Evolutionary conservation across 2,797 vertebrate genomes (phyloP), one percentile per base, ranked within the genome.

Genomic region (Iguana delicatissima): DNA sequence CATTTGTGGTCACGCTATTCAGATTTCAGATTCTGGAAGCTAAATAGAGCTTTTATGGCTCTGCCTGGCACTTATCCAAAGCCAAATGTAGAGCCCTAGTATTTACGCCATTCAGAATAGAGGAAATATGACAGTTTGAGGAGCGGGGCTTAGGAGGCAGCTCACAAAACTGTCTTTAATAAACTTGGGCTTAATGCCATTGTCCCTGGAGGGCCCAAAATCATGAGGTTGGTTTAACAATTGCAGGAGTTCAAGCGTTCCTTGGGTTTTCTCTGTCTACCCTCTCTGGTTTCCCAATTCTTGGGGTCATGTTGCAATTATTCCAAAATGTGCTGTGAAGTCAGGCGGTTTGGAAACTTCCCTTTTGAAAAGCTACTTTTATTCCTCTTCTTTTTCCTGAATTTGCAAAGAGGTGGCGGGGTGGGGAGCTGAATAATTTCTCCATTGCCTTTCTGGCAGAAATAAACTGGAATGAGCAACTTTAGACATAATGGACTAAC

Each of bases 141-240:
- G 80, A 87, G 69, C 14, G 59, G 89, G 79, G 85, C 85, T 91
- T 83, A 87, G 80, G n/a, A 77, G 80, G 81, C 85, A 57, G 86
- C 80, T 91, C 85, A 55, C 80, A 87, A 84, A 87, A 91, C 73
- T 77, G 73, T 91, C 90, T 87, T 91, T 91, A 91, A 87, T 87
- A 84, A 91, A 91, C 85, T 84, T 91, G 73, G 85, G 59, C 86
- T 91, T 91, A 91, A 87, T 91, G 73, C 85, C 80, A 87, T 84
- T 84, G 46, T 84, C 80, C 85, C 86, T 18, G 6, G 80, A 91
- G 80, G 85, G 86, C 59, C 29, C 80, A 87, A 69, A 87, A 87
- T 87, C 90, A 87, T 3, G 62, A 59, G 80, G 73, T 42, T 87
- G 80, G 57, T 84, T 87, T 87, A 79, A 84, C 80, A 91, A 91